Evolutionary conservation across 2,797 vertebrate genomes (phyloP).

Genomic region (Tokudaia muenninki): DNA sequence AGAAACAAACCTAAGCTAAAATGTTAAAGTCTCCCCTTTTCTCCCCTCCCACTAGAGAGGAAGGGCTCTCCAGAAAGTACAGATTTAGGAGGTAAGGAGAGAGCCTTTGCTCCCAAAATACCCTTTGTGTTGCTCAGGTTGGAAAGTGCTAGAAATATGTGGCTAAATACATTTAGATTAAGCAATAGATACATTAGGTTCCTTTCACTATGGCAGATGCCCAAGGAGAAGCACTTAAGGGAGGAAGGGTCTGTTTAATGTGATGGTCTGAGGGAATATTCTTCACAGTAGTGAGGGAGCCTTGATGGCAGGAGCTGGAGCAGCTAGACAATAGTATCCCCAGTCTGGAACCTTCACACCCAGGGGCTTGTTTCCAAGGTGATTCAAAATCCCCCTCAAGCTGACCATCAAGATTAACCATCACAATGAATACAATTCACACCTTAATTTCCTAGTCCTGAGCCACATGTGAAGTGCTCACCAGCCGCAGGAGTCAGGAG

Average conservation of each 20-base stretch:
- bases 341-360: neutral
- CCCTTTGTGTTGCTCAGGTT: neutral
- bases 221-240: neutral
- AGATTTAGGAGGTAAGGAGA: neutral
- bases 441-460: neutral
- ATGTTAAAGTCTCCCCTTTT: neutral
- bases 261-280: neutral
- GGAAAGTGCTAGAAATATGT: neutral
- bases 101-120: constrained; percentile 2
- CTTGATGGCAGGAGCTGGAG: neutral
- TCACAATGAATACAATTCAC: neutral
- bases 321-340: neutral
- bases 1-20: neutral
- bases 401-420: neutral
- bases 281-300: neutral
- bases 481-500: fast-evolving
- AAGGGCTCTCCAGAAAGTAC: neutral
- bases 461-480: neutral
- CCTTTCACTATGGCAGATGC: neutral
- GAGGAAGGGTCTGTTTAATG: too few relatives aligned
- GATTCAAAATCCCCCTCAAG: neutral
- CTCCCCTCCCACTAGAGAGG: neutral
- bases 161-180: neutral
- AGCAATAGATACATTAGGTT: neutral
- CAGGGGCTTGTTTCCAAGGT: neutral